Conservation (phyloP, 1,140 invertebrate species). For the Palaemon carinicauda region DNA sequence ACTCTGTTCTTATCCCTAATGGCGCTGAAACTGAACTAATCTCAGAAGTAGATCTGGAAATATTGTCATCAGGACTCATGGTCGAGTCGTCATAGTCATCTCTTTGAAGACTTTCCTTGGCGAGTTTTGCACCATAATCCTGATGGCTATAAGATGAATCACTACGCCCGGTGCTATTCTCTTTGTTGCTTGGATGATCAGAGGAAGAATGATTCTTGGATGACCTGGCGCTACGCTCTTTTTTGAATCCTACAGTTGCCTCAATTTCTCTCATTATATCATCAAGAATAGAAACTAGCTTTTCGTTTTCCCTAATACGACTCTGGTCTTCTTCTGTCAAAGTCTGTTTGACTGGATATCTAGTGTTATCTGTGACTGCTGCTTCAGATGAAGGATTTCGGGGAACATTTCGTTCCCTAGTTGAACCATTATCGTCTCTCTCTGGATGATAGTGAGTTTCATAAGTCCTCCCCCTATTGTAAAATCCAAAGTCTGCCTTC, state of each 20-base stretch:
- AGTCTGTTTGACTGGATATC: not conserved
- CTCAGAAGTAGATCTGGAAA: too few relatives aligned
- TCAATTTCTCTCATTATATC: constrained; percentile 32
- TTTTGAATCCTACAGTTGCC: not conserved
- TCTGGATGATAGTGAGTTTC: not conserved
- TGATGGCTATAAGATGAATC: too few relatives aligned
- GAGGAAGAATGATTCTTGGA: too few relatives aligned
- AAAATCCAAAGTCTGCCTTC: not conserved
- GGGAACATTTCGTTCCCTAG: not conserved
- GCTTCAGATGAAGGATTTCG: not conserved
- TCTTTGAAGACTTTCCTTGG: too few relatives aligned
- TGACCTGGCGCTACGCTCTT: not conserved
- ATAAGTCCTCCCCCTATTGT: not conserved
- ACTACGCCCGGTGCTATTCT: too few relatives aligned
- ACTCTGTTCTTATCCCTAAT: too few relatives aligned
- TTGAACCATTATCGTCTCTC: not conserved
- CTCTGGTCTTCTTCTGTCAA: constrained; percentile 3
- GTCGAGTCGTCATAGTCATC: too few relatives aligned
- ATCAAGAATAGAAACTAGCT: constrained; percentile 32
- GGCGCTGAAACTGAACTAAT: too few relatives aligned
- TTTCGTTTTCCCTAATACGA: constrained; percentile 31
- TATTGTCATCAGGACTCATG: too few relatives aligned
- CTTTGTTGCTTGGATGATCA: too few relatives aligned
- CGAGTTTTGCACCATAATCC: too few relatives aligned
- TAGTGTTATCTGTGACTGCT: not conserved